Percentiles rank a stretch among this genome's conserved stretches.
Conservation (phyloP, 2,797 vertebrate species). For the Sebastes kiyomatsui region DNA sequence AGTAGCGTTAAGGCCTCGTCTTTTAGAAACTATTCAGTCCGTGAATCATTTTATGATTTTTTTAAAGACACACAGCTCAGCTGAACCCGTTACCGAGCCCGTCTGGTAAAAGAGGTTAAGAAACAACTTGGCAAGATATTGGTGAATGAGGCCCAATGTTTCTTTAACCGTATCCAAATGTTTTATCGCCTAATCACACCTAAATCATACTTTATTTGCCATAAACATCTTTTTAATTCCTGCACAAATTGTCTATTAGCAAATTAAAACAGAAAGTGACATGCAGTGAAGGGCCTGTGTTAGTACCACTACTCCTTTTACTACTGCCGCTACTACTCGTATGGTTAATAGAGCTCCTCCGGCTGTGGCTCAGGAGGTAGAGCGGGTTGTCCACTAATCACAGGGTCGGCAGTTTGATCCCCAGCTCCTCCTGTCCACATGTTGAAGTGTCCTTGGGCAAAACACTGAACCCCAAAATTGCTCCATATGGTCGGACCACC, state of each 20-base stretch:
- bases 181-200: not conserved
- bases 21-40: too few species aligned
- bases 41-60: too few species aligned
- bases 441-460: too few species aligned
- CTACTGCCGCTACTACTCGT: not conserved
- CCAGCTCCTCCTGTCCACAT: too few species aligned
- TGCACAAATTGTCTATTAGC: not conserved
- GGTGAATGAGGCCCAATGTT: not conserved
- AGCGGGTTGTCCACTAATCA: too few species aligned
- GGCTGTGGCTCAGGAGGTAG: not conserved
- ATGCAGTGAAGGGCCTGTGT: not conserved
- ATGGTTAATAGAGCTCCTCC: not conserved
- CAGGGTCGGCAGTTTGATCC: too few species aligned
- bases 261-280: not conserved
- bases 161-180: not conserved
- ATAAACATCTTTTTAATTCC: not conserved
- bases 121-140: too few species aligned
- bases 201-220: not conserved
- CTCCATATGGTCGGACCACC: too few species aligned
- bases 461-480: too few species aligned
- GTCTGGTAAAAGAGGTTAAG: too few species aligned
- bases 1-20: too few species aligned
- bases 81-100: fast-evolving
- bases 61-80: too few species aligned
- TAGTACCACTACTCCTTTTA: not conserved